Conservation (phyloP, 23 tunicate genomes). For the Trididemnum nubilum region DNA sequence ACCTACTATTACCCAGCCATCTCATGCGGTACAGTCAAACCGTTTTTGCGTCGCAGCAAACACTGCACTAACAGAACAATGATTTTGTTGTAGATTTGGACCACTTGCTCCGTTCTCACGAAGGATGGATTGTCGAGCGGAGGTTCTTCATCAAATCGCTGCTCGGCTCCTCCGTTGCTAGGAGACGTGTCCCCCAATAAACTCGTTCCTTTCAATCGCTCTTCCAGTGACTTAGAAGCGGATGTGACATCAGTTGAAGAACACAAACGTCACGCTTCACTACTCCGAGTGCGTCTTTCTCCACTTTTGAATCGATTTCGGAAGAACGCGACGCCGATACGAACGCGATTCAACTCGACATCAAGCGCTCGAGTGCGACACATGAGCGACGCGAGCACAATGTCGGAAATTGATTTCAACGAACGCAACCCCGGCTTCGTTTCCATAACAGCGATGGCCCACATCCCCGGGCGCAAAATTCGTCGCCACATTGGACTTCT, state of each 20-base stretch:
- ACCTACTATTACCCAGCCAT: too few relatives aligned
- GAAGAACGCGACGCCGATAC: neutral
- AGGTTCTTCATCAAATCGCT: neutral
- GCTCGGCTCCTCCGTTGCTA: neutral
- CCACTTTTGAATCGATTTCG: slow-evolving; percentile 9
- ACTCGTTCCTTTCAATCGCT: neutral
- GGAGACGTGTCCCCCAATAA: neutral
- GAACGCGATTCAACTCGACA: slow-evolving; percentile 24
- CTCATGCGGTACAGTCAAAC: too few relatives aligned
- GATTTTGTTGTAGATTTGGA: slow-evolving; percentile 28
- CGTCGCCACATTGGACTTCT: slow-evolving; percentile 52
- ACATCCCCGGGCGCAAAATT: slow-evolving; percentile 26
- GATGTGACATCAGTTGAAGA: neutral
- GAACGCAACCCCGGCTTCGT: neutral
- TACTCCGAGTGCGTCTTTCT: neutral
- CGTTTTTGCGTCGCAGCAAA: too few relatives aligned
- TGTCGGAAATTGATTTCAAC: slow-evolving; percentile 14
- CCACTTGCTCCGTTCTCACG: slow-evolving; percentile 16
- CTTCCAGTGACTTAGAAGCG: neutral
- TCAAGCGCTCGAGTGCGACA: slow-evolving; percentile 29
- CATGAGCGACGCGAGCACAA: slow-evolving; percentile 5
- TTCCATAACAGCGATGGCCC: slow-evolving; percentile 16
- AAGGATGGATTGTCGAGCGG: neutral
- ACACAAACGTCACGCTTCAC: neutral
- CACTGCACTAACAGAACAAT: too few relatives aligned